Conservation (phyloP, 2,113 vertebrate species). For the Balaeniceps rex region DNA sequence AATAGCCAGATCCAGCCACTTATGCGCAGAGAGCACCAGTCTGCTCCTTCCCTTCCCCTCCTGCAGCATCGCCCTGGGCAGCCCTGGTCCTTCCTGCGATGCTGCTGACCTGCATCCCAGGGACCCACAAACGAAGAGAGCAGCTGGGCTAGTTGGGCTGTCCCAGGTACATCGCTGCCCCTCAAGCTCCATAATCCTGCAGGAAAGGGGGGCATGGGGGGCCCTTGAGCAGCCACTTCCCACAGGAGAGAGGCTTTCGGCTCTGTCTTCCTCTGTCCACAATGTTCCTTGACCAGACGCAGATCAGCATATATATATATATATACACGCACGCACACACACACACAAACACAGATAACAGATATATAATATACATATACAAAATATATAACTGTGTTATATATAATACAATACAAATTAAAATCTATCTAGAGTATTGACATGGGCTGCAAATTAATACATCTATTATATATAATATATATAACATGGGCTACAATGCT, state of each 20-base stretch:
- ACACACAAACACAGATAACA: no score
- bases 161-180: not conserved
- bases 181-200: not conserved
- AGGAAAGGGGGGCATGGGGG: accelerated
- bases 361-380: not conserved
- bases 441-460: not conserved
- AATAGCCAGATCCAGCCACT: not conserved
- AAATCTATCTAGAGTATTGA: not conserved
- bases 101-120: not conserved
- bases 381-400: not conserved
- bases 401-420: not conserved
- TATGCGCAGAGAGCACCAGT: not conserved
- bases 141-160: not conserved
- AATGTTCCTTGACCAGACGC: not conserved
- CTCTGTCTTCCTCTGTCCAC: not conserved
- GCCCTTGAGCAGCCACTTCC: not conserved
- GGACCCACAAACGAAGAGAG: not conserved
- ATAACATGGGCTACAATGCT: not conserved
- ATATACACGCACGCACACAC: not conserved
- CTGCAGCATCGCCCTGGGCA: not conserved
- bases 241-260: not conserved
- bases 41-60: not conserved
- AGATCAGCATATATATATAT: not conserved
- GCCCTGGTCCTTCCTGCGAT: not conserved
- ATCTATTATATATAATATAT: no score